A percentile compares a stretch with the other conserved stretches of the same genome.
Conservation (phyloP, 2,113 vertebrate genomes). For the Pygoscelis adeliae region DNA sequence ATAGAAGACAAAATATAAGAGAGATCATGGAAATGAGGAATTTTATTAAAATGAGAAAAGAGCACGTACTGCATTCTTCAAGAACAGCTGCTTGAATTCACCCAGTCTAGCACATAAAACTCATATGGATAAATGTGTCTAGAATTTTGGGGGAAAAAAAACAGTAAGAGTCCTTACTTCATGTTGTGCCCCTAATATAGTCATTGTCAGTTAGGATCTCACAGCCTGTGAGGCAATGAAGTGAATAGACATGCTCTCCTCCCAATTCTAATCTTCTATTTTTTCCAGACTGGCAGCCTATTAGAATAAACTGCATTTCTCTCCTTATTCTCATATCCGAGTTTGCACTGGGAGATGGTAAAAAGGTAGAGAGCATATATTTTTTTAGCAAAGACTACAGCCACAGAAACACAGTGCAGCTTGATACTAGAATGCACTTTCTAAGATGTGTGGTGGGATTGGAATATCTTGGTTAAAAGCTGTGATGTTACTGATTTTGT, state of each 20-base stretch:
- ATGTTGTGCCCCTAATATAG: not conserved
- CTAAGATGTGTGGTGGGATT: not conserved
- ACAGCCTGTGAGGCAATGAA: not conserved
- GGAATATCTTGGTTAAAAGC: not conserved
- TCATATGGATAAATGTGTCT: not conserved
- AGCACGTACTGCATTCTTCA: not conserved
- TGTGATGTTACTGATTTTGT: not conserved
- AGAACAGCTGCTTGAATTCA: not conserved
- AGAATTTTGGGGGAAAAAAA: not conserved
- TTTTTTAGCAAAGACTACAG: not conserved
- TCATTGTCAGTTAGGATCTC: not conserved
- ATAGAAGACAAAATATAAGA: not conserved
- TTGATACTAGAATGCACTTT: not conserved
- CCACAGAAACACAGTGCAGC: not conserved
- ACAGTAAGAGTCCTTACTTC: not conserved
- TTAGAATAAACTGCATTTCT: not conserved
- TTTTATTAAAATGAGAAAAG: not conserved
- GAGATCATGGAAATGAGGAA: fast-evolving
- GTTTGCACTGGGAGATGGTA: not conserved
- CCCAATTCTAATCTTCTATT: not conserved
- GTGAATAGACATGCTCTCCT: not conserved
- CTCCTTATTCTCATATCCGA: not conserved
- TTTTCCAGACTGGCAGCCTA: not conserved
- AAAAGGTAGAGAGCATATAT: not conserved
- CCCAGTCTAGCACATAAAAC: not conserved